Evolutionary conservation across 23 tunicate species (phyloP).

Genomic region (Trididemnum nubilum): DNA sequence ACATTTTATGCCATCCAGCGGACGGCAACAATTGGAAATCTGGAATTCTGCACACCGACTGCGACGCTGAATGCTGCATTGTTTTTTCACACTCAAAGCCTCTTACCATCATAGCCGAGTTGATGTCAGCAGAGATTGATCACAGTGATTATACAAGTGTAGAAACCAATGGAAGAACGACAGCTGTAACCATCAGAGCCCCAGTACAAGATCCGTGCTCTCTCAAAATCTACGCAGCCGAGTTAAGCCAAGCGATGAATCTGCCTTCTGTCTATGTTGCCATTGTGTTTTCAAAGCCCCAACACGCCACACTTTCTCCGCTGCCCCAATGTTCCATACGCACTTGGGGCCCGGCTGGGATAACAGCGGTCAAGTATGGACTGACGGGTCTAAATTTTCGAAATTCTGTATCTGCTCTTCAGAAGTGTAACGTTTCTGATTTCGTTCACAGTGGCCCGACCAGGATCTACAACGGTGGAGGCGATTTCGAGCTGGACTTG

Average conservation of each 20-base stretch:
- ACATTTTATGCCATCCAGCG: background rate
- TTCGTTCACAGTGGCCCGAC: slow-evolving; percentile 16
- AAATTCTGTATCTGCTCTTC: slow-evolving; percentile 10
- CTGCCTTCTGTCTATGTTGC: slow-evolving; percentile 47
- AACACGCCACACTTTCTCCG: background rate
- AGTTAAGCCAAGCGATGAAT: background rate
- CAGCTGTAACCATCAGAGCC: slow-evolving; percentile 31
- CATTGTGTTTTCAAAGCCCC: background rate
- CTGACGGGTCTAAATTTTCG: background rate
- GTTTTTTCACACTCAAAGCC: slow-evolving; percentile 36
- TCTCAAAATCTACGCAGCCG: slow-evolving; percentile 53
- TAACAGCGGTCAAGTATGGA: background rate
- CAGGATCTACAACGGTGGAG: slow-evolving; percentile 52
- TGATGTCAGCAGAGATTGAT: background rate
- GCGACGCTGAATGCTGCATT: slow-evolving; percentile 14
- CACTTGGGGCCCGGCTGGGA: slow-evolving; percentile 58
- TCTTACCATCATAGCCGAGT: slow-evolving; percentile 31
- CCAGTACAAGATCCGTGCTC: slow-evolving; percentile 11
- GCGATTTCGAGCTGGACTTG: slow-evolving; percentile 30
- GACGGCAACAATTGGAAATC: slow-evolving; percentile 10
- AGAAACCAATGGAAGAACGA: slow-evolving; percentile 24
- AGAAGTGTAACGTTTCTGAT: background rate
- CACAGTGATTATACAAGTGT: slow-evolving; percentile 7
- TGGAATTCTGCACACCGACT: slow-evolving; percentile 30
- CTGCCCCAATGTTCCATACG: slow-evolving; percentile 47